Evolutionary conservation across 2,113 vertebrate genomes (phyloP), one percentile per base, ranked within the genome.

Genomic region (Pituophis catenifer): DNA sequence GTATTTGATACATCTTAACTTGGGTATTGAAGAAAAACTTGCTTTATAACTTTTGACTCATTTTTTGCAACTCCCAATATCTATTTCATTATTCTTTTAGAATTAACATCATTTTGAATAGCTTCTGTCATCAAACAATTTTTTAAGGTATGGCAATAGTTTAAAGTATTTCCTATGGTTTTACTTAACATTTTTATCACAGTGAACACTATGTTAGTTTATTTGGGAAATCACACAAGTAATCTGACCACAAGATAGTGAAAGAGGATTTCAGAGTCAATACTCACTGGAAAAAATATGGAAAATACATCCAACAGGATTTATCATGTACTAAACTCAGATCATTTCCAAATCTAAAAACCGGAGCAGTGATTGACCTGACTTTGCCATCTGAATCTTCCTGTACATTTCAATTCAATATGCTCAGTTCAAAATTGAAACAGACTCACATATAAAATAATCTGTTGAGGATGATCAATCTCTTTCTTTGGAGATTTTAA

Each of bases 11-110:
- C 88, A 70, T 95, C 95, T 95, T 93, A 95, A 96, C 94, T 58
- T n/a, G 24, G 53, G 93, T 93, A 90, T 95, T 97, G 94, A 96
- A 92, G 58, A 95, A 19, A 96, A 96, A 95, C 95, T 96, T 94
- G 96, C 94, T 96, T 96, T 93, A 95, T 95, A 96, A 95, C 95
- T 96, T 96, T 96, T 96, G 96, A 97, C 93, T 95, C 94, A 97
- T 96, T 95, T 95, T 10, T 9, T 62, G 59, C 8, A 55, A 29
- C 48, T 86, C 86, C n/a, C 95, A 95, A 96, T 97, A 94, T 96
- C 96, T 95, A 95, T 94, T 95, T 96, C 96, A 95, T 96, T 96
- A 90, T 90, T 93, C 29, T 59, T 93, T 86, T 93, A 55, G 48
- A 50, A 92, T 93, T 93, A 92, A 96, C 96, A 94, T 85, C 55